These are phyloP conservation scores for Dreissena rostriformis DNA, from an alignment of 1,140 invertebrate genomes.

Conservation along the genomic window DNA sequence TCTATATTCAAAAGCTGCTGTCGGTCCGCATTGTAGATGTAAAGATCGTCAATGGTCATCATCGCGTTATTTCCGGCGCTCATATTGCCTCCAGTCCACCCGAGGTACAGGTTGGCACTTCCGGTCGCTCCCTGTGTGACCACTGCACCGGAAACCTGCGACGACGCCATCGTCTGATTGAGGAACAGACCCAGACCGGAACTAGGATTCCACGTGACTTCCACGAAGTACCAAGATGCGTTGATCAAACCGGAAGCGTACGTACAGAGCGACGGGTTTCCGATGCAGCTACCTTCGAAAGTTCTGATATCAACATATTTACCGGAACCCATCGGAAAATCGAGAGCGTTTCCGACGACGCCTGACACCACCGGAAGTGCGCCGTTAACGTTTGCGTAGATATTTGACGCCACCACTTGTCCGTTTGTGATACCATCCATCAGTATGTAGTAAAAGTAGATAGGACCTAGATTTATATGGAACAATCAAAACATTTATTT, in stretches of 20 bases:
- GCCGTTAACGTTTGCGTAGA: constrained; percentile 60
- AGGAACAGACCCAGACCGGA: constrained; percentile 72
- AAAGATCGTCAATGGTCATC: constrained; percentile 74
- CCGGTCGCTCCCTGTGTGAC: constrained; percentile 10
- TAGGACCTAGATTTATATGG: constrained; percentile 67
- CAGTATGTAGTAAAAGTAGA: constrained; percentile 72
- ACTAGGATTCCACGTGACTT: constrained; percentile 73
- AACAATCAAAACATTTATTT: too few species aligned
- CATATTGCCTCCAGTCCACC: constrained; percentile 66
- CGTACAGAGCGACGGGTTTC: constrained; percentile 68
- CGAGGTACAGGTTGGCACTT: constrained; percentile 70
- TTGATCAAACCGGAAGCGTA: constrained; percentile 60
- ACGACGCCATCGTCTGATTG: constrained; percentile 62
- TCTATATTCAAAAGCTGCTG: constrained; percentile 70
- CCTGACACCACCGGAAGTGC: constrained; percentile 63
- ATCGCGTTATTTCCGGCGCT: constrained; percentile 58
- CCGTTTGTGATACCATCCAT: constrained; percentile 69
- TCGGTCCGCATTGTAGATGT: constrained; percentile 73
- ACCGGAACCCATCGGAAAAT: constrained; percentile 62
- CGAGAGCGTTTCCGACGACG: constrained; percentile 69
- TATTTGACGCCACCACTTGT: constrained; percentile 59
- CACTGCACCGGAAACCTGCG: constrained; percentile 6
- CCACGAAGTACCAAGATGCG: constrained; percentile 78
- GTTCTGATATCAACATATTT: constrained; percentile 74
- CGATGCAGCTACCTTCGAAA: constrained; percentile 72